These are phyloP conservation scores for Falco punctatus DNA, from an alignment of 2,113 vertebrate genomes.

Conservation along the genomic window DNA sequence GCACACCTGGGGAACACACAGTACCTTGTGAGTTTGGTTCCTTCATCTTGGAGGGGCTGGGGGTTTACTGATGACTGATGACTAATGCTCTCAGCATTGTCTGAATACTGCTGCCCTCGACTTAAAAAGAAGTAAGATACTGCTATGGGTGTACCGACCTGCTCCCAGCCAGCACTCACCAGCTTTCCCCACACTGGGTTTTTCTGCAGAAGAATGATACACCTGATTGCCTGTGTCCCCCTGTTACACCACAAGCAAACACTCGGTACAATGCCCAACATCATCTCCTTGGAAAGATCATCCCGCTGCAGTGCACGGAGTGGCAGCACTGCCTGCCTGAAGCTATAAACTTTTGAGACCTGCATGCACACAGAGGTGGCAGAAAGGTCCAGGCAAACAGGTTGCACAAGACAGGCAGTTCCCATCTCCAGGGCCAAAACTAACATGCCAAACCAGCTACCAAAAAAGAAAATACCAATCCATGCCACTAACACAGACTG, in stretches of 20 bases:
- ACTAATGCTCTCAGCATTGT: fast-evolving
- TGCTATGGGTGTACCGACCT: no score
- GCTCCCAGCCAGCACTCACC: background rate
- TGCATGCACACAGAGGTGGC: background rate
- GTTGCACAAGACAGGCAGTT: background rate
- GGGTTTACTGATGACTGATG: background rate
- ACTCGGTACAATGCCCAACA: fast-evolving
- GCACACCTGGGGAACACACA: background rate
- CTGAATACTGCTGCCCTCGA: background rate
- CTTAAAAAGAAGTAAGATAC: background rate
- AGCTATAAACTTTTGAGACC: background rate
- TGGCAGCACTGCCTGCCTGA: fast-evolving
- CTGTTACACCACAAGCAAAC: fast-evolving
- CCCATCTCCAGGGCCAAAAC: background rate
- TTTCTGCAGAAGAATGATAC: background rate
- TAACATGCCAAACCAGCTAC: background rate
- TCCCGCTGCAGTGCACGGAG: background rate
- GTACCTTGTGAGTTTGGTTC: background rate
- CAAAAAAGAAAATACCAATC: background rate
- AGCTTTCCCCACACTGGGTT: background rate
- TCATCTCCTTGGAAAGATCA: background rate
- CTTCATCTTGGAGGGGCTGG: background rate
- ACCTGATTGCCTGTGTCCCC: fast-evolving
- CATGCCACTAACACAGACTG: background rate
- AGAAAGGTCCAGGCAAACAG: background rate